These are phyloP conservation scores for Exaiptasia diaphana DNA, from an alignment of 64 coral and sea anemone genomes.

Conservation along the genomic window DNA sequence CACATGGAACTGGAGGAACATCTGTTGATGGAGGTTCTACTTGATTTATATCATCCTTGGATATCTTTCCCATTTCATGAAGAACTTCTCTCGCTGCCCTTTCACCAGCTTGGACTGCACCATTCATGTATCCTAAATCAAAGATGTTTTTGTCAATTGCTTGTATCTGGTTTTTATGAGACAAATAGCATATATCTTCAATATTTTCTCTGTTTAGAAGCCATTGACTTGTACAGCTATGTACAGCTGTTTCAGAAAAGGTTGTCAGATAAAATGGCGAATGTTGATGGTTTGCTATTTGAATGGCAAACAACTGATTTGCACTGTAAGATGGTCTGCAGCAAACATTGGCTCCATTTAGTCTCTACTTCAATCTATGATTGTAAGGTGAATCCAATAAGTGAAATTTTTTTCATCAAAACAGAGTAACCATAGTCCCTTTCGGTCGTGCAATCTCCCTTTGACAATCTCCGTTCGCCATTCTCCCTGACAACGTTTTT, in stretches of 20 bases:
- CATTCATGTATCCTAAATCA: conserved; percentile 81
- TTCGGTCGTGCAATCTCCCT: too few relatives aligned
- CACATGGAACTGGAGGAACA: conserved; percentile 65
- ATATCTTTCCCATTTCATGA: conserved; percentile 76
- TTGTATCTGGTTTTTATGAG: neutral
- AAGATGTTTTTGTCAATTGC: neutral
- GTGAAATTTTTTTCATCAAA: too few relatives aligned
- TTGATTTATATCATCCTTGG: conserved; percentile 52
- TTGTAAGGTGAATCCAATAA: too few relatives aligned
- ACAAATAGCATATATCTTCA: neutral
- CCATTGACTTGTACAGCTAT: neutral
- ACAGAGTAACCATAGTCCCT: too few relatives aligned
- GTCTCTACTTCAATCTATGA: too few relatives aligned
- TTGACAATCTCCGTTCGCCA: too few relatives aligned
- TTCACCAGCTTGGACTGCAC: conserved; percentile 87
- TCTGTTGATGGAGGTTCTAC: conserved; percentile 77
- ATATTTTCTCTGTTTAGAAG: neutral
- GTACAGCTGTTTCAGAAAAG: neutral
- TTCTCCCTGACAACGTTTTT: too few relatives aligned
- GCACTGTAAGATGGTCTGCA: too few relatives aligned
- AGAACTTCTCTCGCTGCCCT: conserved; percentile 87
- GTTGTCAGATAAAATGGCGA: neutral
- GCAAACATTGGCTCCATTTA: too few relatives aligned
- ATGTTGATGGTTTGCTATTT: neutral
- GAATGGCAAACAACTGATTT: neutral